Evolutionary conservation across 2,888 invertebrate genomes (phyloP), one percentile per base, ranked within the genome.

Genomic region (Nineta flava): DNA sequence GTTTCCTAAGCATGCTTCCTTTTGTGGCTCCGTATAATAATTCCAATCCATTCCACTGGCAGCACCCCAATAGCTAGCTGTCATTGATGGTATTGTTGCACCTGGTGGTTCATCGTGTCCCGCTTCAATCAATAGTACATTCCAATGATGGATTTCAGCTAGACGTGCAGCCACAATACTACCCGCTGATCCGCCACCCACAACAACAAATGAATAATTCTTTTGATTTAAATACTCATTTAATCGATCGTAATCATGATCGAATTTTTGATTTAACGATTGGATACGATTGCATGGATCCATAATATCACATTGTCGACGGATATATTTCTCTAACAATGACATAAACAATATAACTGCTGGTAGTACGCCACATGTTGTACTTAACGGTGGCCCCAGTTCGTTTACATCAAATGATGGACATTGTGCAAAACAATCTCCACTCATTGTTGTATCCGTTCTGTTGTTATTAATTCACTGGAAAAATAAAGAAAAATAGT

Each of bases 41-140:
- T 73, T 69, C 83, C 83, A 83, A 60, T 83, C 82, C 9, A 82
- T 74, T 3, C 74, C 71, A n/a, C 5, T 2, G 1, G 75, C 67
- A 50, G 74, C 67, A 12, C 72, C 72, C 66, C 79, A 75, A 58
- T 75, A 81, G 46, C 74, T 74, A 0, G 75, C 71, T n/a, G 80
- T 75, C 74, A 81, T 77, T n/a, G 81, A 74, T 1, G 84, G 84
- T 2, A 80, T 71, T 19, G 49, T 45, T 19, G 44, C 44, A 26
- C 73, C 75, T 1, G 74, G 73, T 0, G 82, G 81, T 61, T 82
- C 82, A 57, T 83, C 81, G 0, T 76, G 79, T 1, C 83, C 83
- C 1, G 83, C 83, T 67, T 83, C 83, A 53, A 83, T 62, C 9
- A 83, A 62, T 21, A 83, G 59, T n/a, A 83, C 80, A 67, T 77